Evolutionary conservation across 2,113 vertebrate species (phyloP).

Genomic region (Pantherophis guttatus): DNA sequence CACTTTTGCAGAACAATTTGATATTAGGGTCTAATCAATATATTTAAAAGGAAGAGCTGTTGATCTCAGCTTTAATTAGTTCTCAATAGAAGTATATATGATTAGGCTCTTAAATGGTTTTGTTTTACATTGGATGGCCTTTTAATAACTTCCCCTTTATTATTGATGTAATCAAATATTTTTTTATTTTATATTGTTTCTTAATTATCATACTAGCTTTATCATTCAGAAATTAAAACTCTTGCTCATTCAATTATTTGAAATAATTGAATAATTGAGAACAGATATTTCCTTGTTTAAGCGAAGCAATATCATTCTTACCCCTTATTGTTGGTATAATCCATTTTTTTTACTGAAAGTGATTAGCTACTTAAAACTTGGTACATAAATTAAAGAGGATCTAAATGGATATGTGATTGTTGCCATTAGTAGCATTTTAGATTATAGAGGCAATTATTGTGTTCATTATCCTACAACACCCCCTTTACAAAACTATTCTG

Average conservation of each 20-base stretch:
- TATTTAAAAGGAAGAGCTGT: neutral
- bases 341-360: conserved; percentile 68
- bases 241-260: conserved; percentile 26
- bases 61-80: neutral
- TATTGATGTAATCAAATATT: neutral
- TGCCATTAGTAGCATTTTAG: conserved; percentile 77
- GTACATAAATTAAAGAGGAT: conserved; percentile 78
- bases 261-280: conserved; percentile 31
- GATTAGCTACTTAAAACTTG: conserved; percentile 76
- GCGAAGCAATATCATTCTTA: conserved; percentile 53
- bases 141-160: neutral
- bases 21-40: neutral
- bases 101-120: neutral
- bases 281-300: conserved; percentile 41
- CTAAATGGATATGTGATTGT: conserved; percentile 76
- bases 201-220: neutral
- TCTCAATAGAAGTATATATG: neutral
- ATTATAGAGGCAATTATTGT: conserved; percentile 79
- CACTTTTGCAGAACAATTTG: neutral
- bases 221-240: conserved; percentile 4
- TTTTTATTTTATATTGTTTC: conserved; percentile 8
- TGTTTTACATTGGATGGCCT: neutral
- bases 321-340: conserved; percentile 64
- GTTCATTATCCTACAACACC: conserved; percentile 69
- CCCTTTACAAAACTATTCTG: conserved; percentile 67